Conservation (phyloP, 2,888 invertebrate species). For the Pachycephus smyrnensis region DNA sequence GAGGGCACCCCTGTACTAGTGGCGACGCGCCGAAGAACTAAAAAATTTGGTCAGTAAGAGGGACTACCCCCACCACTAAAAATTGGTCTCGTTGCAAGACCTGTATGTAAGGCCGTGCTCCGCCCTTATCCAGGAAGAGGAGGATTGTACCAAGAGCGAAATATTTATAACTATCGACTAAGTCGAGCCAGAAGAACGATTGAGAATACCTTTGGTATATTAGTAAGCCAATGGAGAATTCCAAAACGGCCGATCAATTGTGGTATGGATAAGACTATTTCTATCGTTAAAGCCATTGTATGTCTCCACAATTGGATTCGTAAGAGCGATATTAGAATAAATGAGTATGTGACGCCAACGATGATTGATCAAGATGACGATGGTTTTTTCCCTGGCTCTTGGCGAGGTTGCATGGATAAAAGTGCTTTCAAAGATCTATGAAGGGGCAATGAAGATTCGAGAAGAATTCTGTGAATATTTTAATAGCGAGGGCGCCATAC, state of each 20-base stretch:
- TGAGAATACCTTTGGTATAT: slow-evolving; percentile 36
- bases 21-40: no score
- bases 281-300: slow-evolving; percentile 22
- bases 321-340: no score
- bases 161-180: slow-evolving; percentile 47
- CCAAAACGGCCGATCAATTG: slow-evolving; percentile 29
- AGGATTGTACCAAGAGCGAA: slow-evolving; percentile 32
- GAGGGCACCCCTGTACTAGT: no score
- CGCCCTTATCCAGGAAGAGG: slow-evolving; percentile 47
- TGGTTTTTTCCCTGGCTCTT: no score
- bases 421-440: neutral
- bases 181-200: slow-evolving; percentile 47
- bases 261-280: slow-evolving; percentile 12
- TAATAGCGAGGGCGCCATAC: slow-evolving; percentile 12
- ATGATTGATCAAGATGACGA: no score
- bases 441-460: neutral
- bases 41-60: no score
- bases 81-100: no score
- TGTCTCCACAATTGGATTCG: slow-evolving; percentile 26
- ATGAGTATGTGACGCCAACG: no score
- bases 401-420: no score
- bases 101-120: no score
- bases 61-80: no score
- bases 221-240: slow-evolving; percentile 42
- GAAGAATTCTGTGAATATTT: slow-evolving; percentile 11